Conservation (phyloP, 2,888 invertebrate species). For the Plebejus melissa region DNA sequence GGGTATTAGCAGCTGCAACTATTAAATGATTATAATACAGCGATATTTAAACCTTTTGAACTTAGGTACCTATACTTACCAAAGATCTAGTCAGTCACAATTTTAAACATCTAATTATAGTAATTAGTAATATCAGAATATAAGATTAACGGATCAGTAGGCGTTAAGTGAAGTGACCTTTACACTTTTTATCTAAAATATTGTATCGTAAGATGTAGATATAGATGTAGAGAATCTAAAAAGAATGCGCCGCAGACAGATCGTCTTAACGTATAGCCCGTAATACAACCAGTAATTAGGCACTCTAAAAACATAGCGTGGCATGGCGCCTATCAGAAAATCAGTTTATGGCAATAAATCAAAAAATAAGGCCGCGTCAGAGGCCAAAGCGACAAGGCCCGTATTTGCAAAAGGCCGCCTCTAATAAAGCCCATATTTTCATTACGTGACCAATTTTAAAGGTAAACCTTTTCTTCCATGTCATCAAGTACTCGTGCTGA, state of each 20-base stretch:
- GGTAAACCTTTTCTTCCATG: slow-evolving; percentile 52
- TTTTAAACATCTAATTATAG: too few species aligned
- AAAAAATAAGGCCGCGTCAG: slow-evolving; percentile 9
- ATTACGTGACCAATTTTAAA: slow-evolving; percentile 55
- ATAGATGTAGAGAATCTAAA: neutral
- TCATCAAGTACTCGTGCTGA: slow-evolving; percentile 64
- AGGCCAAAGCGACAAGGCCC: neutral
- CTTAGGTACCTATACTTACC: too few species aligned
- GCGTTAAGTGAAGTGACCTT: too few species aligned
- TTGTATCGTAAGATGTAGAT: too few species aligned
- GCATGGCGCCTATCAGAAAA: slow-evolving; percentile 14
- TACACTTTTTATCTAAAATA: too few species aligned
- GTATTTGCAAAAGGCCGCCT: neutral
- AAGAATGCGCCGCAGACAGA: neutral
- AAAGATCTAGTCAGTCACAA: too few species aligned
- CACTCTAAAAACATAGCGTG: neutral
- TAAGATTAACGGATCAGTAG: too few species aligned
- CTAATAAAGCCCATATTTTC: slow-evolving; percentile 19
- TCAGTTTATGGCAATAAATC: slow-evolving; percentile 14
- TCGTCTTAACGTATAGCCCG: neutral
- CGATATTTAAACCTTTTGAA: too few species aligned
- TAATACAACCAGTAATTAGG: neutral
- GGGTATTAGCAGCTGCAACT: too few species aligned
- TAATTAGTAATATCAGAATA: too few species aligned
- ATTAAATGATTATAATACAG: too few species aligned